Conservation (phyloP, 2,797 vertebrate genomes). For the Galaxias olidus region DNA sequence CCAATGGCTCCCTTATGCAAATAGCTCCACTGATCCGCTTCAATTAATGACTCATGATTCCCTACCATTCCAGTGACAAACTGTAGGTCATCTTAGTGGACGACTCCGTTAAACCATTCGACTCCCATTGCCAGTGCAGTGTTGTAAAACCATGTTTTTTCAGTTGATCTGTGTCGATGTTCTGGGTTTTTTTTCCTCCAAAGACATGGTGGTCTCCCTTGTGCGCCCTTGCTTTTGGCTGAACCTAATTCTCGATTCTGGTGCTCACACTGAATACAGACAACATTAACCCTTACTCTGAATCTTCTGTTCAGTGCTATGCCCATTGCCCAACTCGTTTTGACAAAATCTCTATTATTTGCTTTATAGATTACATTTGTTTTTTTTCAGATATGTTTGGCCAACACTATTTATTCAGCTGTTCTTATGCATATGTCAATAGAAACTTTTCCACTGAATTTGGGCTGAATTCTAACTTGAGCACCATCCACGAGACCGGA, state of each 20-base stretch:
- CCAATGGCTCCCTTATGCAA: constrained; percentile 36
- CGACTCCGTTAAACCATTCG: constrained; percentile 75
- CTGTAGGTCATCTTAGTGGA: constrained; percentile 64
- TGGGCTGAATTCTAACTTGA: constrained; percentile 37
- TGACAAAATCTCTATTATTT: constrained; percentile 60
- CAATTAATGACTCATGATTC: constrained; percentile 73
- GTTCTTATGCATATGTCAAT: constrained; percentile 64
- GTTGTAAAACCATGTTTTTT: constrained; percentile 75
- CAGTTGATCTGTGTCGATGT: constrained; percentile 73
- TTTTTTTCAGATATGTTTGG: constrained; percentile 29
- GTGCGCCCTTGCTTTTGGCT: constrained; percentile 62
- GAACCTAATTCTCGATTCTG: constrained; percentile 48
- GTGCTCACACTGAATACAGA: constrained; percentile 77
- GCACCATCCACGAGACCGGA: constrained; percentile 21
- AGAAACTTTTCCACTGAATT: constrained; percentile 49
- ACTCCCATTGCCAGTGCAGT: constrained; percentile 72
- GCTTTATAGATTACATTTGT: constrained; percentile 59
- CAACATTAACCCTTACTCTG: constrained; percentile 76
- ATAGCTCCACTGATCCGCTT: constrained; percentile 60
- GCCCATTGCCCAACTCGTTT: constrained; percentile 38
- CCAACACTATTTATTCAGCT: not conserved
- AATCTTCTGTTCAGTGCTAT: constrained; percentile 63
- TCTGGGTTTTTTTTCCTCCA: constrained; percentile 65
- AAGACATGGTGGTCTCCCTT: constrained; percentile 50
- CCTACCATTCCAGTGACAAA: constrained; percentile 70